Conservation (phyloP, 2,888 invertebrate species). For the Cheilosia grossa region DNA sequence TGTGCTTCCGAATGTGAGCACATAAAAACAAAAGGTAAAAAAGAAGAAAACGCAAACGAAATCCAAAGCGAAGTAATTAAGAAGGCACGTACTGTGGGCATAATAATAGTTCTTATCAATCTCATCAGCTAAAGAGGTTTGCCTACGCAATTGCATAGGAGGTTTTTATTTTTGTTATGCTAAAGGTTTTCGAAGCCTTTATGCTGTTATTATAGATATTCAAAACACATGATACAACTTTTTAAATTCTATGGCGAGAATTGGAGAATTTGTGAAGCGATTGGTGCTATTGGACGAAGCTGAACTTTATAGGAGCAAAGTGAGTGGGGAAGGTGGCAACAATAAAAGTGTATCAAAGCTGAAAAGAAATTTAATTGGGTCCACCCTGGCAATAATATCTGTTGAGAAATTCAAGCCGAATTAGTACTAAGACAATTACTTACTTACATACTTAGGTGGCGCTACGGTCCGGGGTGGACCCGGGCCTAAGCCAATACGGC, state of each 20-base stretch:
- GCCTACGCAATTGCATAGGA: slow-evolving; percentile 6
- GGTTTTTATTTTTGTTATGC: background rate
- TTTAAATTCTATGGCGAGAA: slow-evolving; percentile 76
- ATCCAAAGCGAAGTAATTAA: slow-evolving; percentile 55
- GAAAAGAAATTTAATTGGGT: too few relatives aligned
- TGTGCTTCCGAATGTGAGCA: slow-evolving; percentile 58
- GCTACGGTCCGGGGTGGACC: too few relatives aligned
- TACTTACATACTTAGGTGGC: too few relatives aligned
- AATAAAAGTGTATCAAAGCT: too few relatives aligned
- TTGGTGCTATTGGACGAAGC: background rate
- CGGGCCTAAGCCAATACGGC: too few relatives aligned
- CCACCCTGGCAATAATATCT: too few relatives aligned
- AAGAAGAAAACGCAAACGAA: background rate
- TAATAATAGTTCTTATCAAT: slow-evolving; percentile 43
- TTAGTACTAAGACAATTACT: too few relatives aligned
- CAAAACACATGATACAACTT: slow-evolving; percentile 79
- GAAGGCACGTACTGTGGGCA: slow-evolving; percentile 40
- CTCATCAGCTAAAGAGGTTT: slow-evolving; percentile 41
- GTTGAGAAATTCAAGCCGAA: too few relatives aligned
- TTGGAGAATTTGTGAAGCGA: background rate
- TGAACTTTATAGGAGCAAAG: background rate
- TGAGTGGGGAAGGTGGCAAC: background rate
- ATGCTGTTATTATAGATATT: slow-evolving; percentile 77
- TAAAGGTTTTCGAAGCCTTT: background rate
- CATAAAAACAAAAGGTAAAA: background rate